Base-by-base conservation (phyloP, 2,888 invertebrate species). In the Clitarchus hookeri region DNA sequence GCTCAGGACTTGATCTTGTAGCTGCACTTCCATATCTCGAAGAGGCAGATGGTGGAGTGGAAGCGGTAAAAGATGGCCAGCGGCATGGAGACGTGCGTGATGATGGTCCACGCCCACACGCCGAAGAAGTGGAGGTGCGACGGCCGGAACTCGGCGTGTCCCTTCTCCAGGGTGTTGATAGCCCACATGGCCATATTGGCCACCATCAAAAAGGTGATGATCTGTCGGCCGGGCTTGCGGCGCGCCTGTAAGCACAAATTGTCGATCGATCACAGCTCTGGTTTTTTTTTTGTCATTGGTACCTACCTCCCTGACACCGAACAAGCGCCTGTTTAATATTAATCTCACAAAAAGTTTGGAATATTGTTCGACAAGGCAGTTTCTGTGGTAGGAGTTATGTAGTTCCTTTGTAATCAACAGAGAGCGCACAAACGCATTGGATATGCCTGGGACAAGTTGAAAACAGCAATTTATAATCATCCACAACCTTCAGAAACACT, bases 111-210 rank as follows among this genome's bases (percentile, higher is more conserved):
- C 0, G 91, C 91, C 91, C 91, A 91, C 88, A 91, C 87, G 8
- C 91, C 91, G 88, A 91, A 91, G 88, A 92, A 92, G n/a, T 90
- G 89, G 84, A 91, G 89, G 88, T 92, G 92, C 54, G 92, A 89
- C 0, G 92, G 92, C 88, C 92, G 92, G 48, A 91, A 91, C 85
- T 91, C 91, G 0, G 91, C 90, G 83, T 88, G 86, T 16, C 86
- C 86, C 84, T 86, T 88, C 88, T 92, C 91, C 88, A 93, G 89
- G 6, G 92, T 91, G 87, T 92, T 92, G 84, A 98, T 95, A 53
- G 96, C 95, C 96, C 97, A 97, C 93, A 97, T 95, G 26, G 97
- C 97, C 91, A 97, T 95, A 90, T 96, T 96, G 26, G 95, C 95
- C 3, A 96, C 94, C 48, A 96, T 92, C 19, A 98, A 92, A 91